Percentiles rank a stretch among this genome's conserved stretches.
phyloP scores from a whole-genome alignment of 2,113 vertebrate species.

The Lipophrys pholis region DNA sequence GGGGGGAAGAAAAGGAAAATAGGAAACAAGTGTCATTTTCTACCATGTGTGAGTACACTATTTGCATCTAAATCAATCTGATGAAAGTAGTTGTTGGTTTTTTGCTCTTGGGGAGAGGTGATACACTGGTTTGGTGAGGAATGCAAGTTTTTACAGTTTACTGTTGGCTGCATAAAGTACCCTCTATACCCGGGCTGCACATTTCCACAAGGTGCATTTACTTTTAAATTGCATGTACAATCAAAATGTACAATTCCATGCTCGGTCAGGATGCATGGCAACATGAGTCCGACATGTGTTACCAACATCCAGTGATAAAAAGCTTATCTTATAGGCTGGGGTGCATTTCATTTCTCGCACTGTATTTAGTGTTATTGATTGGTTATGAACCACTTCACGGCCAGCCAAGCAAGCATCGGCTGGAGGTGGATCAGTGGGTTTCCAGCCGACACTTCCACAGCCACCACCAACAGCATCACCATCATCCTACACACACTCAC shows the following conservation, averaged over 20 bases:
- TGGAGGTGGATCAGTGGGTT: constrained; percentile 46
- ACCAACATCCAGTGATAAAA: constrained; percentile 5
- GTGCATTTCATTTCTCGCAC: constrained; percentile 22
- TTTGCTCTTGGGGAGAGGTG: constrained; percentile 52
- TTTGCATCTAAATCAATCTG: constrained; percentile 74
- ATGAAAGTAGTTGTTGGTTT: constrained; percentile 58
- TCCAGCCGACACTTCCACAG: constrained; percentile 29
- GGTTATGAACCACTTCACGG: constrained; percentile 37
- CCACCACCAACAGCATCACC: constrained; percentile 41
- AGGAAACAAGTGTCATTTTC: constrained; percentile 76
- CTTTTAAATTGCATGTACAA: constrained; percentile 22
- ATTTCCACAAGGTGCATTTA: constrained; percentile 31
- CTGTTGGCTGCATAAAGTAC: constrained; percentile 33
- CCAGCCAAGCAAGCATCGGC: constrained; percentile 48
- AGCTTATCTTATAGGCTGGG: constrained; percentile 1
- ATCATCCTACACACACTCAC: constrained; percentile 41
- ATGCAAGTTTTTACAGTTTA: constrained; percentile 34
- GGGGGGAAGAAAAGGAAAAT: constrained; percentile 63
- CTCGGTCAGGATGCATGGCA: not conserved
- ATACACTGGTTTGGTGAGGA: constrained; percentile 49
- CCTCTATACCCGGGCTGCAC: constrained; percentile 8
- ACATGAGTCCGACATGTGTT: constrained; percentile 13
- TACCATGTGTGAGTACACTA: constrained; percentile 57
- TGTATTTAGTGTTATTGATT: constrained; percentile 41
- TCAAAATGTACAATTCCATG: not conserved